Percentiles rank a stretch among this genome's conserved stretches.
phyloP scores from a whole-genome alignment of 2,888 invertebrate genomes.

The Odontothrips loti region DNA sequence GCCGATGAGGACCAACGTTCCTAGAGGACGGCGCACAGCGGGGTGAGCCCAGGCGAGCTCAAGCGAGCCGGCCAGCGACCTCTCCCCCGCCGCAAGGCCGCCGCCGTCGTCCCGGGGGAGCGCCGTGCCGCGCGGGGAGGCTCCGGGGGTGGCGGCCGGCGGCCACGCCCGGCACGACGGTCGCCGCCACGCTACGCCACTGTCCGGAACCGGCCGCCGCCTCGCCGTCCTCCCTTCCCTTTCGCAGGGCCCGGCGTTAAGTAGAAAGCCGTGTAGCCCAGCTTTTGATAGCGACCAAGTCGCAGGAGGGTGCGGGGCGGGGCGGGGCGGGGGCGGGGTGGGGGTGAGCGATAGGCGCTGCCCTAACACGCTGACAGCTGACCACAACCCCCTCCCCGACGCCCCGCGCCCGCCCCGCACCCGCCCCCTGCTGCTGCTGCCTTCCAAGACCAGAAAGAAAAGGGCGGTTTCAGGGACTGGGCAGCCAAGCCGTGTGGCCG shows the following conservation, averaged over 20 bases:
- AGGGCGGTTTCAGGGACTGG: too few species aligned
- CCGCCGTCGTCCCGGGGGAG: too few species aligned
- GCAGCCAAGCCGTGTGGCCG: too few species aligned
- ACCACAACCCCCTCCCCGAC: constrained; percentile 3
- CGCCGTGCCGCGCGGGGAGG: too few species aligned
- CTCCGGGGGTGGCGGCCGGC: too few species aligned
- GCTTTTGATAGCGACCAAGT: constrained; percentile 24
- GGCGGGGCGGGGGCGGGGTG: neutral
- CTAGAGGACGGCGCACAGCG: too few species aligned
- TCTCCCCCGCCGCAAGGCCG: neutral
- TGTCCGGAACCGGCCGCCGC: neutral
- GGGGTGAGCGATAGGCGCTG: constrained; percentile 25
- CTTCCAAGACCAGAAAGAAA: too few species aligned
- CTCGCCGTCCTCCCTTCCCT: neutral
- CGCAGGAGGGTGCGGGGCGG: neutral
- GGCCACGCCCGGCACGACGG: neutral
- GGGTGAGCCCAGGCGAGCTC: neutral
- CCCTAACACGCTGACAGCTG: constrained; percentile 25
- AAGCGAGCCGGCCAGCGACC: neutral
- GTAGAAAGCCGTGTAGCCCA: constrained; percentile 24
- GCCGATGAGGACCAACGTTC: too few species aligned
- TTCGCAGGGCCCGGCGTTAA: constrained; percentile 16
- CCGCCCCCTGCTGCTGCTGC: too few species aligned
- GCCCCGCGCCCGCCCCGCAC: neutral
- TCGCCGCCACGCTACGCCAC: neutral